Evolutionary conservation across 2,888 invertebrate species (phyloP), one percentile per base, ranked within the genome.

Genomic region (Drosophila borealis): DNA sequence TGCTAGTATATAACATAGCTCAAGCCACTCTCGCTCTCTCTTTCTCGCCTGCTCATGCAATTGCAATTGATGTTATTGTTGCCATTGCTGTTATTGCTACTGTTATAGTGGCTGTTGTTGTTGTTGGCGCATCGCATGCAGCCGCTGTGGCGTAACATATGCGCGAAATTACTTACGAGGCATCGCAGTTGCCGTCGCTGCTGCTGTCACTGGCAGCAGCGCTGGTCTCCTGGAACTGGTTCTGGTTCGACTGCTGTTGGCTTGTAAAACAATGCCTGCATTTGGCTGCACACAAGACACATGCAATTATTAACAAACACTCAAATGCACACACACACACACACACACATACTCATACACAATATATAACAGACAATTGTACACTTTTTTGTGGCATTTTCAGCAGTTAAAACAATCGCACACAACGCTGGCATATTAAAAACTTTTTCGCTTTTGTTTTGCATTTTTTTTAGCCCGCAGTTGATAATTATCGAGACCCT

Each of bases 141-240:
- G 61, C 73, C 63, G 42, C 62, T 46, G n/a, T 62, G 51, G 62
- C 67, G 88, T 77, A 89, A 89, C 90, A 86, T 86, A 88, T 86
- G 86, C 83, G 81, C 89, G 81, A 87, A 86, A 86, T 86, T 88
- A 86, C 90, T 81, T 88, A 82, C 89, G 80, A 74, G 63, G 53
- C 51, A 41, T 57, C 59, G 65, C 33, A 8, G 37, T 42, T 46
- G 10, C 34, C 11, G 17, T 1, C n/a, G 21, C 44, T 44, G 21
- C 17, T 36, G 51, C 70, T 78, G 82, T 74, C 80, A 74, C 49
- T 71, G 67, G 50, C 76, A 76, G 46, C 45, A 14, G 34, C 54
- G 44, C 51, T 36, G 21, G 25, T 48, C 41, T 36, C 39, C 36
- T 41, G 46, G 39, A 21, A 33, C 59, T 55, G 59, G 42, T 44